phyloP scores from a whole-genome alignment of 2,113 vertebrate species.

The Ancistrus triradiatus region DNA sequence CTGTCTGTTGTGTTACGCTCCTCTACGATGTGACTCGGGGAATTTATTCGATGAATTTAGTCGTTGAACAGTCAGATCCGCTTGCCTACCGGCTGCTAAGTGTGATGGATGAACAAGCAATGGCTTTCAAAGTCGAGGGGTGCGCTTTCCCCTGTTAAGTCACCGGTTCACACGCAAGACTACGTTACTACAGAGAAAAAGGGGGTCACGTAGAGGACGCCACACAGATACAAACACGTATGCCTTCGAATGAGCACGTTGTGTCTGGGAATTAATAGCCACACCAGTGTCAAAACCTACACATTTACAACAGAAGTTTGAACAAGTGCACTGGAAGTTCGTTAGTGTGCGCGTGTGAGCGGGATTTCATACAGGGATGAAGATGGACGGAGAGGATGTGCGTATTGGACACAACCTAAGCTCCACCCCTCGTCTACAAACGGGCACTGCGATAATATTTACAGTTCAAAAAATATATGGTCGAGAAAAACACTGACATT shows the following conservation, averaged over 20 bases:
- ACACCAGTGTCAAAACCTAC: conserved; percentile 13
- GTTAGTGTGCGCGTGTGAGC: too few relatives aligned
- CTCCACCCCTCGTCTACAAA: conserved; percentile 12
- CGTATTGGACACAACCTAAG: conserved; percentile 6
- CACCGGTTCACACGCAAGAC: conserved; percentile 47
- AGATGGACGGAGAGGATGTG: conserved; percentile 1
- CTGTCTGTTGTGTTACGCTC: too few relatives aligned
- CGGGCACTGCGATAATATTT: conserved; percentile 33
- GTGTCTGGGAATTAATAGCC: conserved; percentile 33
- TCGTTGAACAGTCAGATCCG: too few relatives aligned
- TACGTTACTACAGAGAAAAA: conserved; percentile 52
- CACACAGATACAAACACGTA: conserved; percentile 31
- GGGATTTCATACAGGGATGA: too few relatives aligned
- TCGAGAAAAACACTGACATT: conserved; percentile 54
- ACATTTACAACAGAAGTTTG: background rate
- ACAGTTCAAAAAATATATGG: conserved; percentile 38
- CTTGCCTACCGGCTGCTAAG: conserved; percentile 8
- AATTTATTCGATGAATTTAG: too few relatives aligned
- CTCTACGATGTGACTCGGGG: too few relatives aligned
- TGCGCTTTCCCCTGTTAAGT: conserved; percentile 33
- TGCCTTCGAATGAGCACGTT: conserved; percentile 51
- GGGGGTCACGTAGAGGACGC: conserved; percentile 34
- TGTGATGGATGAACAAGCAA: conserved; percentile 24
- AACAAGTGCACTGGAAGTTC: background rate
- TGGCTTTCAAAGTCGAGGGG: conserved; percentile 9